Conservation (phyloP, 2,113 vertebrate species). For the Rhinoderma darwinii region DNA sequence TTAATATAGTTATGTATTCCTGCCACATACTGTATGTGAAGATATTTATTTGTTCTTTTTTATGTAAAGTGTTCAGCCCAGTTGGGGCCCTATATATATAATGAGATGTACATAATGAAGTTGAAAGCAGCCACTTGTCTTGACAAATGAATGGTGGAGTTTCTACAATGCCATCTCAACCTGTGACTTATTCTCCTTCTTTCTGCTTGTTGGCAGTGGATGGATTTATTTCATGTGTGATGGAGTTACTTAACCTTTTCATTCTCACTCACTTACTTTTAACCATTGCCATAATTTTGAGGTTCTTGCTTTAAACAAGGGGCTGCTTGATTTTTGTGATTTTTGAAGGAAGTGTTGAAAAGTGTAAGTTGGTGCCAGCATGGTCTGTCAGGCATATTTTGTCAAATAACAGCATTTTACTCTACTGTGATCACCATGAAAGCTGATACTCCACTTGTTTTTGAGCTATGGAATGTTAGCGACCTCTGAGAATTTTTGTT, state of each 20-base stretch:
- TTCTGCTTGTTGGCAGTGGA: conserved; percentile 11
- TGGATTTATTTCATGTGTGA: conserved; percentile 48
- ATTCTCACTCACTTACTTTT: conserved; percentile 49
- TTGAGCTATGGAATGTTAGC: conserved; percentile 45
- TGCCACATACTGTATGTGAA: too few relatives aligned
- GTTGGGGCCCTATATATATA: neutral
- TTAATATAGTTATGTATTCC: too few relatives aligned
- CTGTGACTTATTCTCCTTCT: conserved; percentile 24
- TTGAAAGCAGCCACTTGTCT: conserved; percentile 29
- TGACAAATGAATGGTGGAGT: neutral
- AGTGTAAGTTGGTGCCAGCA: conserved; percentile 50
- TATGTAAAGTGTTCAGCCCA: neutral
- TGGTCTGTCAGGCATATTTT: conserved; percentile 51
- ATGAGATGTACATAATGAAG: neutral
- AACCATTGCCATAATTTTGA: conserved; percentile 30
- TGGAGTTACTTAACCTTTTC: conserved; percentile 59
- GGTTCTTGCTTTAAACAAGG: conserved; percentile 46
- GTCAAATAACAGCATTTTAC: conserved; percentile 57
- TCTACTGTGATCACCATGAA: conserved; percentile 51
- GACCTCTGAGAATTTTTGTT: conserved; percentile 54
- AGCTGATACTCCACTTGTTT: conserved; percentile 52
- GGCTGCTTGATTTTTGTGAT: conserved; percentile 41
- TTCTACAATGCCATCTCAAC: conserved; percentile 1
- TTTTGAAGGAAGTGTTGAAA: conserved; percentile 55
- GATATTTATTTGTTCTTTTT: too few relatives aligned